Evolutionary conservation across 2,797 vertebrate species (phyloP), one percentile per base, ranked within the genome.

Genomic region (Crax fasciolata): DNA sequence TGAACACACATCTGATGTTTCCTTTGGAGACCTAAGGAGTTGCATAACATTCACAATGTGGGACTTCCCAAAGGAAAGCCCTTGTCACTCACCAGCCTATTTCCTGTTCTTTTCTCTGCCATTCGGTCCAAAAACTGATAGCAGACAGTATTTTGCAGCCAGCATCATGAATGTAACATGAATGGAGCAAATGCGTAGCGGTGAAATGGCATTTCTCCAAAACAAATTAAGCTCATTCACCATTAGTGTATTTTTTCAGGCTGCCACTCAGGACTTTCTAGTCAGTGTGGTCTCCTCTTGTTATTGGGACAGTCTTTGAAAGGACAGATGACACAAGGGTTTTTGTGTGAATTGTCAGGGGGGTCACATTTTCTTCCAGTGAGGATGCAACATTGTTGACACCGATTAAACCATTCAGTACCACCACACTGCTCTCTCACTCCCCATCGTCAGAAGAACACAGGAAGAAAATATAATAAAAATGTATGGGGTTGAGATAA

Each of bases 21-120:
- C 28, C 44, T 80, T 39, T 66, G 49, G 52, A 32, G 15, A 75
- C 13, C 44, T 46, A 18, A 65, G 61, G 57, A 88, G 20, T 11
- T 9, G 30, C 0, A 0, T 65, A 43, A 39, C 52, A 46, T 84
- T 84, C 3, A 43, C 11, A 65, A 17, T 2, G 2, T 6, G 55
- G 4, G 12, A 55, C 35, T 78, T 73, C 28, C 17, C 25, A 30
- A 15, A 68, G 61, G 58, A 86, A 58, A 59, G 35, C 6, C 15
- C 9, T 67, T 84, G 55, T 15, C 30, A 46, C 75, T 13, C n/a
- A 72, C 44, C 24, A 58, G 35, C 13, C 14, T 86, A 1, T 35
- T 58, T 81, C 58, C 24, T 55, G 24, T 54, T 79, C 18, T 25
- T 30, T 66, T 44, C 13, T 46, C 32, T 54, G 52, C 24, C 61